A percentile compares a stretch with the other conserved stretches of the same genome.
These are phyloP conservation scores for Centropus unirufus DNA, from an alignment of 2,113 vertebrate genomes.

Conservation along the genomic window DNA sequence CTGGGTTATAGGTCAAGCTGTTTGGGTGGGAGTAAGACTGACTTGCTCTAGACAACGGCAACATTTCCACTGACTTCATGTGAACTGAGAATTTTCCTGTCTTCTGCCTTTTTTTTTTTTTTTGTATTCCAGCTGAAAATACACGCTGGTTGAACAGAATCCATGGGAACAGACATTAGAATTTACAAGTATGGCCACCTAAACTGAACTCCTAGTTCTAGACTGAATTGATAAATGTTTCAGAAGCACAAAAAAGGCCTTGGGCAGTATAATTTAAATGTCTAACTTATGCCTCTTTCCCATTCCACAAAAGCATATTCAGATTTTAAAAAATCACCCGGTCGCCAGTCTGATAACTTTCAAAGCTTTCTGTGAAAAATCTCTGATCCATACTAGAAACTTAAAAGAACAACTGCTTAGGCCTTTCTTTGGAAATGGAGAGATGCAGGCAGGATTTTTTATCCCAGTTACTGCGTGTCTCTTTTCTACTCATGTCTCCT, in stretches of 20 bases:
- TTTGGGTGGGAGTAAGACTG: not conserved
- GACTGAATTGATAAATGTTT: not conserved
- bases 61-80: not conserved
- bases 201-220: not conserved
- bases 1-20: not conserved
- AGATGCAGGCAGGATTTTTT: not conserved
- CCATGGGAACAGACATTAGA: not conserved
- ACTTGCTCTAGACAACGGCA: not conserved
- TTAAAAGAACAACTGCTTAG: not conserved
- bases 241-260: not conserved
- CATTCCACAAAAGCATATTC: not conserved
- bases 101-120: not conserved
- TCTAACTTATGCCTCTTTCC: not conserved
- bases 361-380: not conserved
- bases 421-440: not conserved
- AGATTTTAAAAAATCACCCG: not conserved
- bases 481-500: not conserved
- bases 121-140: not conserved
- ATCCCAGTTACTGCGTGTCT: not conserved
- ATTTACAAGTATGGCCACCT: not conserved
- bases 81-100: not conserved
- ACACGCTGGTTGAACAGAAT: not conserved
- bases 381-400: not conserved
- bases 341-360: not conserved
- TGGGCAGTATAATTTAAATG: not conserved